These are phyloP conservation scores for Drosophila falleni DNA, from an alignment of 2,888 invertebrate species.

Conservation along the genomic window DNA sequence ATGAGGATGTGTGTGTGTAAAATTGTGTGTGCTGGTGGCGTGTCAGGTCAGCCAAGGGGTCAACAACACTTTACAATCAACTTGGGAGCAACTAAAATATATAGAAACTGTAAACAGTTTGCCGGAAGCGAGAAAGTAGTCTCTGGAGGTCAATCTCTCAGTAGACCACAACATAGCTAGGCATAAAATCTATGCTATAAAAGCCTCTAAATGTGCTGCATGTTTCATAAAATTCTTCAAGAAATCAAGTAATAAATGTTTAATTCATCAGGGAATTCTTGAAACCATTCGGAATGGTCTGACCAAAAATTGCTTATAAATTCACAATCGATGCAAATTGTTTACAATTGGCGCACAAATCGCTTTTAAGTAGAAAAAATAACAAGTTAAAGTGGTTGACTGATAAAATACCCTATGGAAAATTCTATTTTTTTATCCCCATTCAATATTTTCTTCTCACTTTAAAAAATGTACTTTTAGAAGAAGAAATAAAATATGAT, in stretches of 20 bases:
- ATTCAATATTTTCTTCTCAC: too few species aligned
- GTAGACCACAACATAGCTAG: background rate
- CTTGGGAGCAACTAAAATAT: constrained; percentile 37
- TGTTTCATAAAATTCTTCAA: background rate
- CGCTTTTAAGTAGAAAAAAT: constrained; percentile 3
- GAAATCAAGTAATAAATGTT: constrained; percentile 7
- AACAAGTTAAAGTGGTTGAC: background rate
- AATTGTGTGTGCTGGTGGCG: constrained; percentile 21
- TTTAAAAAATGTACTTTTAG: too few species aligned
- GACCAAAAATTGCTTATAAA: background rate
- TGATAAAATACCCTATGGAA: background rate
- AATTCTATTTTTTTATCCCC: too few species aligned
- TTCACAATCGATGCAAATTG: constrained; percentile 10
- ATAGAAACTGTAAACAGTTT: constrained; percentile 17
- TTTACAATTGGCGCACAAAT: constrained; percentile 14
- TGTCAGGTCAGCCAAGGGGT: constrained; percentile 37
- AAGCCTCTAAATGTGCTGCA: constrained; percentile 3
- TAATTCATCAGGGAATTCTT: constrained; percentile 3
- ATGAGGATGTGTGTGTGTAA: constrained; percentile 2
- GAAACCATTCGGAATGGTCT: constrained; percentile 1
- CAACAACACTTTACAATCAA: constrained; percentile 59
- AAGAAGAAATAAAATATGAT: too few species aligned
- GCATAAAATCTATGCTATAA: constrained; percentile 7
- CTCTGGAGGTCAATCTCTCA: constrained; percentile 2
- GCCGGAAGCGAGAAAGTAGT: constrained; percentile 21